These are phyloP conservation scores for Pteronura brasiliensis DNA, from an alignment of 2,113 vertebrate species.

Conservation along the genomic window DNA sequence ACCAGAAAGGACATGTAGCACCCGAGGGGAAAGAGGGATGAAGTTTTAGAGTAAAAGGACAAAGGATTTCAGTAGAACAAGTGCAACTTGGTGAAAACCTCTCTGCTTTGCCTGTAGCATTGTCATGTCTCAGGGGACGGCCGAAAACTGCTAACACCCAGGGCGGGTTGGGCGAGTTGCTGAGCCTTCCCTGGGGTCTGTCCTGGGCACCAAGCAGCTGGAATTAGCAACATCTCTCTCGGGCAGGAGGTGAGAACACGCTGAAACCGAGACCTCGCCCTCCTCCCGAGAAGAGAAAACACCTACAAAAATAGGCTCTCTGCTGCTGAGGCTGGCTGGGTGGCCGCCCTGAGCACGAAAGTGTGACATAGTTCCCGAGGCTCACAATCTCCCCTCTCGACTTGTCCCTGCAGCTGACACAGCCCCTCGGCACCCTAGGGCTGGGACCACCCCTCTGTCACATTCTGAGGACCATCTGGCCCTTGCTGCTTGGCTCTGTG, in stretches of 20 bases:
- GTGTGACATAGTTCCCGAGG: background rate
- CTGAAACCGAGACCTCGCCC: background rate
- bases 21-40: background rate
- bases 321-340: background rate
- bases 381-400: background rate
- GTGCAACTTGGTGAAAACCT: background rate
- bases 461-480: background rate
- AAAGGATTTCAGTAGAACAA: background rate
- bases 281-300: background rate
- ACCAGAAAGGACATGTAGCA: background rate
- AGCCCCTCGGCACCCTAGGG: background rate
- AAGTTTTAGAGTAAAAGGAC: background rate
- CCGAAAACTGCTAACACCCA: background rate
- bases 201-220: background rate
- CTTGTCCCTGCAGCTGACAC: background rate
- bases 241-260: background rate
- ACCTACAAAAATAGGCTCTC: conserved; percentile 52
- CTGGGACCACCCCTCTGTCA: background rate
- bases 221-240: background rate
- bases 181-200: background rate
- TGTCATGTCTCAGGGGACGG: background rate
- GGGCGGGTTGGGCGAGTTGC: rapidly evolving
- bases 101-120: background rate
- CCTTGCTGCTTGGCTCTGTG: rapidly evolving
- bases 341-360: background rate